Base-by-base conservation (phyloP, 2,888 invertebrate species). In the Chrysina gloriosa region DNA sequence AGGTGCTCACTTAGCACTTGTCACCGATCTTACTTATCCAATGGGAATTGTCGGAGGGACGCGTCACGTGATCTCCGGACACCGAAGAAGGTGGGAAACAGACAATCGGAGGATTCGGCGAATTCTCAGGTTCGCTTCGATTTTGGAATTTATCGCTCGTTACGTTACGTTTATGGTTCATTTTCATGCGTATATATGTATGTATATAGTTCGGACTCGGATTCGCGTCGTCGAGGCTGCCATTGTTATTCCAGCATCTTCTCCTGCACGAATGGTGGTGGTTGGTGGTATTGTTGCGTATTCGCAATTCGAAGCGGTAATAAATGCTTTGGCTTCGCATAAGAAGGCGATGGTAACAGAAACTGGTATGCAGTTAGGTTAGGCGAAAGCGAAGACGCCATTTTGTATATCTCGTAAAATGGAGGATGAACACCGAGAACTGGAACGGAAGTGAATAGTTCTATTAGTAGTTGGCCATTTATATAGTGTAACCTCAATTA, bases 61-160 rank as follows among this genome's bases (percentile, higher is more conserved):
- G 50, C 45, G 69, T 72, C 77, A 77, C 72, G 75, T 78, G 78
- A 74, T 69, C 64, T 39, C 29, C 50, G 16, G 45, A 31, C 39
- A n/a, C n/a, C n/a, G n/a, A n/a, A n/a, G 69, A 68, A 77, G 76
- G 77, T 77, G 78, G 78, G 77, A 77, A 77, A 75, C 68, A 14
- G 50, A 29, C 67, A 70, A 63, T 50, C 67, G 72, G 68, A 72
- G 73, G 73, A 73, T 72, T 69, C 69, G 70, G 21, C 9, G 47
- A 9, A n/a, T n/a, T n/a, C 23, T n/a, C 48, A 11, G 25, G 63
- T 19, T 52, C 11, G 36, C n/a, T 36, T 36, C 42, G n/a, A 14
- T 42, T 42, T 42, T 42, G 16, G 42, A 42, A 42, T 52, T 27
- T 52, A 52, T 52, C 52, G 16, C n/a, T 14, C 14, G n/a, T 16